These are phyloP conservation scores for Tetranychus truncatus DNA, from an alignment of 2,888 invertebrate species.

Conservation along the genomic window DNA sequence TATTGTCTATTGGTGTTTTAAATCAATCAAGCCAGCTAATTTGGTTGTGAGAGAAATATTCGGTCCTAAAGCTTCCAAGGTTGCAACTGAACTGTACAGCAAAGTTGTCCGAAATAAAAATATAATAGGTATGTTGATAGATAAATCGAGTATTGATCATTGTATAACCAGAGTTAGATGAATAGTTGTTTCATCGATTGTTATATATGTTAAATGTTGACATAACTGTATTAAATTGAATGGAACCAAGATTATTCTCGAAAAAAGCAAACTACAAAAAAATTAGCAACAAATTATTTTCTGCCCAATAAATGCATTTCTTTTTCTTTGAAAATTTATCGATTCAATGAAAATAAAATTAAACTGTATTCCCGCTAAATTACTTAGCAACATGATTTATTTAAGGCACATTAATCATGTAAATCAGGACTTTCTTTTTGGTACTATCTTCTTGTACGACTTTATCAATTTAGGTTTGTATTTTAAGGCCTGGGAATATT, in stretches of 20 bases:
- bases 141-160: no score
- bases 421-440: neutral
- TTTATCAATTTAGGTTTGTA: constrained; percentile 36
- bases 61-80: neutral
- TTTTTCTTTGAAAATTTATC: neutral
- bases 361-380: neutral
- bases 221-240: no score
- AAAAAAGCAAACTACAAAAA: neutral
- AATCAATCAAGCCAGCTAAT: neutral
- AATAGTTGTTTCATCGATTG: neutral
- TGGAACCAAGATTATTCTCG: no score
- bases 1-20: neutral
- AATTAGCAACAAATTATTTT: neutral
- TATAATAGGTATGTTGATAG: neutral
- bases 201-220: neutral
- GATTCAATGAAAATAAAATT: neutral
- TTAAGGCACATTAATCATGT: neutral
- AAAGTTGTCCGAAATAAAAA: neutral
- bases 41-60: neutral
- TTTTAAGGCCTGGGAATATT: constrained; percentile 52
- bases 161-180: no score
- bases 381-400: no score
- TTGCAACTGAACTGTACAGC: neutral
- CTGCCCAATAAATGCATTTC: neutral
- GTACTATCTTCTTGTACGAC: neutral